Base-by-base conservation (phyloP, 1,140 invertebrate genomes). In the Ditylenchus dipsaci region DNA sequence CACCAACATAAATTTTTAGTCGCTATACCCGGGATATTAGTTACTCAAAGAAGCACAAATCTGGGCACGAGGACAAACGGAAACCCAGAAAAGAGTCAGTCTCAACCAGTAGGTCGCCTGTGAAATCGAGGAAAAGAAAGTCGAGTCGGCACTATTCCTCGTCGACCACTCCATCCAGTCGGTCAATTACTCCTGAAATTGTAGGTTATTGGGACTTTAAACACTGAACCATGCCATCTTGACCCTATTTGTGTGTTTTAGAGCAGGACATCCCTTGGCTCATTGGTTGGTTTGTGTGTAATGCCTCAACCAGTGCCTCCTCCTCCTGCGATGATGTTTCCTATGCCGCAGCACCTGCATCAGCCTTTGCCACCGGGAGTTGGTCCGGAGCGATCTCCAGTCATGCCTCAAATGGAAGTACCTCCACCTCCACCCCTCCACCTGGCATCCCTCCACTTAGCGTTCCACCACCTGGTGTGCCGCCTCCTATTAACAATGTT, bases 351-450 rank as follows among this genome's bases (percentile, higher is more conserved):
- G 49, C 49, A 53, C n/a, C n/a, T 53, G 3, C 49, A 53, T 19
- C 49, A 53, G 49, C 49, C 49, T 19, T 45, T 45, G 59, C 59
- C 59, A 29, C 59, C 59, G 27, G 59, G 27, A 23, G 59, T 61
- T 61, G n/a, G 3, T 45, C 27, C 59, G 3, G 7, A 11, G 57
- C 57, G n/a, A 45, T 27, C 59, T 7, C 19, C n/a, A 33, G 38
- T 19, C 47, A 19, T 1, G 17, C 59, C 29, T 19, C 19, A 19
- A 61, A 61, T 61, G 27, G n/a, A 19, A 5, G 38, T 61, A 5
- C 29, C 59, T 19, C 59, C 59, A 61, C 59, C 59, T n/a, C 59
- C 59, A 29, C 59, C 59, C 59, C 59, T 38, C n/a, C 59, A 7
- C 59, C n/a, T 23, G 59, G 3, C 7, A 7, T 23, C n/a, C 59